Conservation (phyloP, 2,888 invertebrate genomes). For the Tiliacea aurago region DNA sequence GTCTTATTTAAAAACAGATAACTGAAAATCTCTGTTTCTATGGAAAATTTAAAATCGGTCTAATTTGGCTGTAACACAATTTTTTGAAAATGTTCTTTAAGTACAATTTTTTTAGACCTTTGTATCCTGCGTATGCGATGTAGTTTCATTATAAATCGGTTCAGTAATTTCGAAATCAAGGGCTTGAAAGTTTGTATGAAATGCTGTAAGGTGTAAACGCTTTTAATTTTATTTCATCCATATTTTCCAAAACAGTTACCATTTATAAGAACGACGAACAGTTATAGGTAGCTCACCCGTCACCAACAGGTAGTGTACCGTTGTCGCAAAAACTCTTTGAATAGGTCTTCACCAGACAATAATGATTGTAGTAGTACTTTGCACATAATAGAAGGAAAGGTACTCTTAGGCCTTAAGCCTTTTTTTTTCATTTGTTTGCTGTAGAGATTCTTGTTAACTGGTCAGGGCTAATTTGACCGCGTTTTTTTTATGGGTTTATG, state of each 20-base stretch:
- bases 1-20: too few species aligned
- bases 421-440: conserved; percentile 1
- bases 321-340: conserved; percentile 46
- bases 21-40: too few species aligned
- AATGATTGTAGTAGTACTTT: conserved; percentile 31
- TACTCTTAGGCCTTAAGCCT: not conserved
- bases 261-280: conserved; percentile 15
- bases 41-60: too few species aligned
- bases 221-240: too few species aligned
- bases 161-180: too few species aligned
- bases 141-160: too few species aligned
- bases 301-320: conserved; percentile 52
- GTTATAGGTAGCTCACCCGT: conserved; percentile 39
- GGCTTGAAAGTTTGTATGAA: too few species aligned
- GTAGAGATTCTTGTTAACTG: conserved; percentile 18
- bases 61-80: too few species aligned
- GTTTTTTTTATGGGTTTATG: not conserved
- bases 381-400: conserved; percentile 50
- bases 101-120: too few species aligned
- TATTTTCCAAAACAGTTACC: conserved; percentile 28
- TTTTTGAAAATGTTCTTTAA: too few species aligned
- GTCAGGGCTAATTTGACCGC: conserved; percentile 14
- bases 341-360: conserved; percentile 40
- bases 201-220: too few species aligned
- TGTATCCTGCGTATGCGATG: too few species aligned